Base-by-base conservation (phyloP, 2,888 invertebrate species). In the Polydesmus complanatus region DNA sequence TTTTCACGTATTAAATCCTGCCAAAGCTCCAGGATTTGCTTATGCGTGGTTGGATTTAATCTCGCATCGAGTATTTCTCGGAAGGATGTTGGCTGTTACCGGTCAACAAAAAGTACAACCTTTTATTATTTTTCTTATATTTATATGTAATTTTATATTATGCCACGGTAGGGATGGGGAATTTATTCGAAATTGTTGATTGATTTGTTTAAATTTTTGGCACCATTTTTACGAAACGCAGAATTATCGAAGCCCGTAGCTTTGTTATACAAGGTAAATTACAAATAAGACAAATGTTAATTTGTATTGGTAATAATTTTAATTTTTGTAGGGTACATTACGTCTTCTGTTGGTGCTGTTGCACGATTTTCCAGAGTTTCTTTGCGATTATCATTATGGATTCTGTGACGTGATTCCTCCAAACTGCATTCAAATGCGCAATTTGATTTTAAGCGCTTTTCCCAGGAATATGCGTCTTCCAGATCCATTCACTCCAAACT, bases 381-480 rank as follows among this genome's bases (percentile, higher is more conserved):
- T 99, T 57, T 97, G 97, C 75, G 98, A 99, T 73, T 97, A 96
- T 75, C 96, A 98, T 74, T 97, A 97, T 74, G 91, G 92, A 53
- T 95, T 99, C 77, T 97, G 98, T 74, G 98, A 99, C 75, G 95
- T 93, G 64, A 97, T 99, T 69, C 97, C 98, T 54, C 93, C 97
- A 2, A 98, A 98, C 74, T 98, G 98, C 76, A 95, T 98, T 67
- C 97, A 83, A 73, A 93, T 99, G 92, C 81, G 98, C 57, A 99
- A 99, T 73, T 80, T 99, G 61, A 95, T 99, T 60, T 78, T 99
- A 64, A 95, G 96, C 2, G 98, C 98, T 1, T 98, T 96, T 73
- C 98, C 98, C 11, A 81, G 96, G 56, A 94, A 92, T 72, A 98
- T 98, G 97, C 81, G 96, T 1, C 78, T 98, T 54, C 98, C 98